These are phyloP conservation scores for Glaucopsyche alexis DNA, from an alignment of 2,888 invertebrate species.

Conservation along the genomic window DNA sequence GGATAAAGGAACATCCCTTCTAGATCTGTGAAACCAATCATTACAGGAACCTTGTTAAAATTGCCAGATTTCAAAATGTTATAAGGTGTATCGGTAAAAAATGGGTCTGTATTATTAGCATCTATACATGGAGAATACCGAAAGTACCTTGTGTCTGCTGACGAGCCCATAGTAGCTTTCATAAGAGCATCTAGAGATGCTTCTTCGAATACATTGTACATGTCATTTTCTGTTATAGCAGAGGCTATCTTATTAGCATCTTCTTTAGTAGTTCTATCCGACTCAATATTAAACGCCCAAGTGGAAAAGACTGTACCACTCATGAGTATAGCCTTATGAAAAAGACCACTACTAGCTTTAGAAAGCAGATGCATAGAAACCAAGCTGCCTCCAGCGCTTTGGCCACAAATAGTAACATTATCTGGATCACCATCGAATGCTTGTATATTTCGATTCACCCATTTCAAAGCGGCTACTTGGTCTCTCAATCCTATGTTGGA, in stretches of 20 bases:
- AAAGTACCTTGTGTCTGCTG: slow-evolving; percentile 59
- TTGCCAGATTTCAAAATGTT: slow-evolving; percentile 55
- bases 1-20: slow-evolving; percentile 68
- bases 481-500: slow-evolving; percentile 69
- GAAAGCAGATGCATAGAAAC: slow-evolving; percentile 65
- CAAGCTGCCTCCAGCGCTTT: slow-evolving; percentile 67
- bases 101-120: slow-evolving; percentile 48
- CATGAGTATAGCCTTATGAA: slow-evolving; percentile 65
- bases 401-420: slow-evolving; percentile 67
- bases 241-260: slow-evolving; percentile 57
- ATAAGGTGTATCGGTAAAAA: slow-evolving; percentile 55
- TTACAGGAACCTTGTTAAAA: slow-evolving; percentile 64
- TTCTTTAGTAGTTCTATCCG: slow-evolving; percentile 49
- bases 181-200: slow-evolving; percentile 51
- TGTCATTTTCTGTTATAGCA: slow-evolving; percentile 47
- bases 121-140: slow-evolving; percentile 68
- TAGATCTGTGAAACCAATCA: slow-evolving; percentile 56
- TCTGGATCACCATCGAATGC: slow-evolving; percentile 71
- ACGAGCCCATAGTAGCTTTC: slow-evolving; percentile 51
- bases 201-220: slow-evolving; percentile 51
- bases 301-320: slow-evolving; percentile 62
- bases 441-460: slow-evolving; percentile 64
- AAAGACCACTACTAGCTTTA: slow-evolving; percentile 56
- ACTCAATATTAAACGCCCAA: slow-evolving; percentile 66
- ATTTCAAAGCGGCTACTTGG: slow-evolving; percentile 66